Base-by-base conservation (phyloP, 2,113 vertebrate species). In the Podarcis raffonei region DNA sequence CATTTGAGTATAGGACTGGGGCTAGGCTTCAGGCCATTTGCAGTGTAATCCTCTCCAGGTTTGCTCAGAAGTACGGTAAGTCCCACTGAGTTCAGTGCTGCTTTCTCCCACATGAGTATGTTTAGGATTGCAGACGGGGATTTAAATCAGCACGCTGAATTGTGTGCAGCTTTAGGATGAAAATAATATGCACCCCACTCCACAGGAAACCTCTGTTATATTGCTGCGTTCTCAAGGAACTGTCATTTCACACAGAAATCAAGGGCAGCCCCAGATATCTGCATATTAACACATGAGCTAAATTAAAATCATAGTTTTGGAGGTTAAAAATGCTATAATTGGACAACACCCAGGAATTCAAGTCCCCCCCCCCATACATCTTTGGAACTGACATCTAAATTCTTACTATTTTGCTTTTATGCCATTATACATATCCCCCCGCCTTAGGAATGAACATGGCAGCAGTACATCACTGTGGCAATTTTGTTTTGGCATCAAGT, bases 401-500 rank as follows among this genome's bases (percentile, higher is more conserved):
- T 90, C 39, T 68, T 87, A 71, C 77, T 87, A 27, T 80, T 79
- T 85, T 86, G 90, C 87, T 42, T 87, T 91, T 85, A 5, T 87
- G 39, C 37, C 30, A 1, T 22, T 20, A 69, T 78, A 86, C 30
- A 53, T 87, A 87, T 39, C 72, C 37, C 20, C 22, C 32, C 32
- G 23, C 25, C 71, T 91, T 48, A 71, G 25, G 81, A 69, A 53
- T 84, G 86, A 88, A n/a, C 15, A 69, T 81, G 53, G 78, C 27
- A 89, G 76, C 89, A 22, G 69, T 35, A 53, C 89, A 85, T 39
- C 77, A 48, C 42, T 42, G 85, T 91, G 69, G 8, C 90, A 87
- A 90, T 83, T 91, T 87, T 91, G 3, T 94, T 89, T 88, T 0
- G 75, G 2, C 35, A 87, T 90, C 78, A 86, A 30, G 75, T 84